phyloP scores from a whole-genome alignment of 2,888 invertebrate species.

The Didymodactylos carnosus region DNA sequence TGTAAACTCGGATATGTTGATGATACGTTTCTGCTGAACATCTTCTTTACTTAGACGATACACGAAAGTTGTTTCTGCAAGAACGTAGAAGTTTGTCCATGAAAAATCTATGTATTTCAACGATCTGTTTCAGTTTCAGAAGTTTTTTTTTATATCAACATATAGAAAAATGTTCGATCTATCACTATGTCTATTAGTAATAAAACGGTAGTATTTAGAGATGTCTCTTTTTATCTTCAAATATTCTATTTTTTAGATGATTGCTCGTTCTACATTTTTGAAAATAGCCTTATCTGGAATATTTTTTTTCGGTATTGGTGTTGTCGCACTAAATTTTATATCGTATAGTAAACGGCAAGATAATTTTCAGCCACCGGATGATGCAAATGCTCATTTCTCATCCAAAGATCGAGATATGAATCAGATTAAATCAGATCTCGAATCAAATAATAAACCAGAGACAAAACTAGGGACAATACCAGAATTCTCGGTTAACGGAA shows the following conservation, averaged over 20 bases:
- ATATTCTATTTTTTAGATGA: neutral
- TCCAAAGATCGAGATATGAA: neutral
- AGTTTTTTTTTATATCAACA: too few relatives aligned
- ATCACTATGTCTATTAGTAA: too few relatives aligned
- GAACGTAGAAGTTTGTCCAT: too few relatives aligned
- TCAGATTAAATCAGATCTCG: neutral
- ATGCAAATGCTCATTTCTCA: neutral
- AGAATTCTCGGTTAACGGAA: neutral
- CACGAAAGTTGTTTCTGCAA: too few relatives aligned
- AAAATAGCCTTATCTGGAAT: neutral
- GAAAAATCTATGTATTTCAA: too few relatives aligned
- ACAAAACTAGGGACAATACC: too few relatives aligned
- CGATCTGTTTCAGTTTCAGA: too few relatives aligned
- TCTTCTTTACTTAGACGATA: too few relatives aligned
- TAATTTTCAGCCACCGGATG: neutral
- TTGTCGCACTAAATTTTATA: neutral
- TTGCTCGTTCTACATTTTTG: neutral
- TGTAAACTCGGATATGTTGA: too few relatives aligned
- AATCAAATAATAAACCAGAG: neutral
- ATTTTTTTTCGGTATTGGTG: neutral
- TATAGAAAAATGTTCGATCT: too few relatives aligned
- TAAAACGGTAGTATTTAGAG: too few relatives aligned
- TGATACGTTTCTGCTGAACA: too few relatives aligned
- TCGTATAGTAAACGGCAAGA: neutral
- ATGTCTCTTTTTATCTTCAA: neutral